Evolutionary conservation across 2,797 vertebrate genomes (phyloP), one percentile per base, ranked within the genome.

Genomic region (Darevskia nairensis): DNA sequence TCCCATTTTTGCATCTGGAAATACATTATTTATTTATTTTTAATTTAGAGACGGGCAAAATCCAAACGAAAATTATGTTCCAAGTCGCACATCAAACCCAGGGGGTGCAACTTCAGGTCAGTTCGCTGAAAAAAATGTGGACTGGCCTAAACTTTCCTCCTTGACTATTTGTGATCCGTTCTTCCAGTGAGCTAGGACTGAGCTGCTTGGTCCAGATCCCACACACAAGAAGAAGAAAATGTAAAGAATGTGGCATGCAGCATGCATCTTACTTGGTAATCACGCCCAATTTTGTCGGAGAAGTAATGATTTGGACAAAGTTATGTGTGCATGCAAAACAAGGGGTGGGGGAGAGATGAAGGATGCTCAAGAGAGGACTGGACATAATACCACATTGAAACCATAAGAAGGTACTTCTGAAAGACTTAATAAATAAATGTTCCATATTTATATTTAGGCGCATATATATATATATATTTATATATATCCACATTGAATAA

Each of bases 391-490:
- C 96, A 96, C 96, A 96, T 94, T 93, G 89, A 96, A 96, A 96
- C 96, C 96, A 91, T 94, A 92, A 90, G 90, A 95, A 95, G 93
- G 91, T 96, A 95, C 95, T 95, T 96, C 95, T 95, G 92, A 95
- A 96, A 95, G 93, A 94, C 91, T 95, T 95, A 96, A 96, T 96
- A 96, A 96, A 96, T 96, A 96, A 95, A 93, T 91, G 95, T 93
- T 95, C 95, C 94, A 94, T 95, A 95, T 94, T 94, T 94, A 94
- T 94, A 95, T 94, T 90, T 66, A 93, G 91, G 94, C 92, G 86
- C 2, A 66, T 39, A 64, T 64, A 41, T 46, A 82, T 69, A 39
- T 32, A 50, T 46, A 80, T 5, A 80, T 55, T 41, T 94, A 88
- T 78, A 75, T 27, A 86, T 91, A 90, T 93, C 25, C 93, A 93